Evolutionary conservation across 2,797 vertebrate genomes (phyloP), one percentile per base, ranked within the genome.

Genomic region (Paramormyrops hopkinsi): DNA sequence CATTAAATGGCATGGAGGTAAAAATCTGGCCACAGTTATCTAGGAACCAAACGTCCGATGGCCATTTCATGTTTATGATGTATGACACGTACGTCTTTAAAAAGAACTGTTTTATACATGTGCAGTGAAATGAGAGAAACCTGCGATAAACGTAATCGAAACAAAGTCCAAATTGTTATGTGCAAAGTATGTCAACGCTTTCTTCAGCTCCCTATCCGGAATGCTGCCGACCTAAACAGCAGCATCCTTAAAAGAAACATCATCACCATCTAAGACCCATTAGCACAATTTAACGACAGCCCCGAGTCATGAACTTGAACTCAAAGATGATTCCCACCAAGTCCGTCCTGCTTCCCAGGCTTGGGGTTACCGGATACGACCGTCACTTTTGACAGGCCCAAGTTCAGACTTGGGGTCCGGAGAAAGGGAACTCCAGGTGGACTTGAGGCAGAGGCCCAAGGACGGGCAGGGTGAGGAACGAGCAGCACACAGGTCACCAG

Each of bases 391-490:
- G 93, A 98, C 92, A 0, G 96, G 94, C 37, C 97, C 97, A 94
- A 99, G 95, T 95, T 99, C 98, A 0, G 98, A 98, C 93, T 99
- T 99, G 88, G 99, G 98, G 92, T 99, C 99, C 0, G 97, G 97
- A 62, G 97, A 99, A 51, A 97, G 90, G n/a, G 99, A 97, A 93
- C 99, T 99, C 99, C 99, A 99, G 82, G 96, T 95, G n/a, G 97
- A 97, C 92, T 96, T 95, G 90, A 94, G 94, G 94, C 98, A 99
- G 48, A 89, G 94, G 76, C 95, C 94, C 93, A 99, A 88, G 0
- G 95, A 93, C 0, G 95, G 22, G 33, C 99, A 99, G 85, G 76
- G 94, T 89, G 97, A 97, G 19, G 95, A 93, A 91, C 93, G 90
- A 3, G 92, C 91, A 86, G 94, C 37, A 56, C 96, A 97, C 84